A percentile compares a stretch with the other conserved stretches of the same genome.
Conservation (phyloP, 1,140 invertebrate species). For the Brachionus rubens region DNA sequence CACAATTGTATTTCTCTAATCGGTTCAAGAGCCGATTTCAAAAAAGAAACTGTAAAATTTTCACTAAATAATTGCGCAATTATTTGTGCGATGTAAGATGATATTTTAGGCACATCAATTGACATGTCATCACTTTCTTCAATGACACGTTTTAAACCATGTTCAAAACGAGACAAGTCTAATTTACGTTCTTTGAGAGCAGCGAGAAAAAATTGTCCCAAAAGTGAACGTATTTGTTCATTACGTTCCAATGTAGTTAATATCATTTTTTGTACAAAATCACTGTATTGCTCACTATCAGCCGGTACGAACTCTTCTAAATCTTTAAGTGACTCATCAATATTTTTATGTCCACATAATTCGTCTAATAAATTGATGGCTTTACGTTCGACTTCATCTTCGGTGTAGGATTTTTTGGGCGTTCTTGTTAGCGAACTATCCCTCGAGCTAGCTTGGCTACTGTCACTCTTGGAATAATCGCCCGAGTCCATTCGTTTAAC, state of each 20-base stretch:
- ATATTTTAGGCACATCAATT: slow-evolving; percentile 74
- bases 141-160: slow-evolving; percentile 34
- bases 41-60: slow-evolving; percentile 54
- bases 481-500: slow-evolving; percentile 16
- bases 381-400: slow-evolving; percentile 11
- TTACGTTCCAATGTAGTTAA: slow-evolving; percentile 16
- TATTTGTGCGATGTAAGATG: slow-evolving; percentile 69
- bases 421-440: not conserved
- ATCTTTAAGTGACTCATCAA: slow-evolving; percentile 25
- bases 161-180: not conserved
- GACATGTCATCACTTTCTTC: slow-evolving; percentile 65
- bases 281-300: not conserved
- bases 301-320: slow-evolving; percentile 3
- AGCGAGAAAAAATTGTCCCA: not conserved
- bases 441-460: slow-evolving; percentile 2
- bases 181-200: not conserved
- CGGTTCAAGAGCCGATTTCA: slow-evolving; percentile 54
- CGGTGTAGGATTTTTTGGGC: not conserved
- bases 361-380: not conserved
- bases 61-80: slow-evolving; percentile 59
- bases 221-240: not conserved
- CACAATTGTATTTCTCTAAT: slow-evolving; percentile 51
- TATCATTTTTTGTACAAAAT: slow-evolving; percentile 11
- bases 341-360: not conserved
- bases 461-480: not conserved